phyloP scores from a whole-genome alignment of 1,140 invertebrate species.

The Belonocnema kinseyi region DNA sequence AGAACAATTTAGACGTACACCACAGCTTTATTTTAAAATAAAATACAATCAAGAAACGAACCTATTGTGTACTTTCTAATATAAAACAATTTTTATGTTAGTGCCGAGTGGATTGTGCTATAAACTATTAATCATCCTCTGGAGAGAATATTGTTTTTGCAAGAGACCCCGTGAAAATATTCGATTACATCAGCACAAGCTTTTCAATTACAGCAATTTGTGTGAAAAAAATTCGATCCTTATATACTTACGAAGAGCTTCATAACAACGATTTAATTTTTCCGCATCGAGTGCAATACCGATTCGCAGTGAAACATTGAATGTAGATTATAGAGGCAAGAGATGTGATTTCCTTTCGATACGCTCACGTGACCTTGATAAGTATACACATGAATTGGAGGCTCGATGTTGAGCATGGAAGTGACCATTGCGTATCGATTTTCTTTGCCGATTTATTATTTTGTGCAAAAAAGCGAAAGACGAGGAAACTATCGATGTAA shows the following conservation, averaged over 20 bases:
- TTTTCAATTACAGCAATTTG: not conserved
- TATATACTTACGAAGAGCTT: not conserved
- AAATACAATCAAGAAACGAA: too few relatives aligned
- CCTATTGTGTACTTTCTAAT: not conserved
- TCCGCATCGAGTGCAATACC: not conserved
- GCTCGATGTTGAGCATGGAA: not conserved
- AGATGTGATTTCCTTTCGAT: slow-evolving; percentile 9
- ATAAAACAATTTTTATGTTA: not conserved
- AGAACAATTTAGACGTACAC: too few relatives aligned
- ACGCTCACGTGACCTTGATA: slow-evolving; percentile 27
- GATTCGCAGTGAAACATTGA: slow-evolving; percentile 11
- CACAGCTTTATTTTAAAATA: too few relatives aligned
- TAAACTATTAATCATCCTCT: not conserved
- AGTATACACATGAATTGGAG: not conserved
- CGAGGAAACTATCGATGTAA: not conserved
- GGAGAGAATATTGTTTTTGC: not conserved
- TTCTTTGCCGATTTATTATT: not conserved
- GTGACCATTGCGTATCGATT: not conserved
- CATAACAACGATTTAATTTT: not conserved
- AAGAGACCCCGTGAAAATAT: not conserved
- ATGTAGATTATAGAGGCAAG: not conserved
- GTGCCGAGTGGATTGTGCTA: not conserved
- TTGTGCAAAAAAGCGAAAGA: not conserved
- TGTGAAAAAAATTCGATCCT: not conserved
- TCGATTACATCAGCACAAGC: not conserved